These are phyloP conservation scores for Beroe forskalii DNA, from an alignment of 37 sponge, comb jelly and placozoan genomes.

Conservation along the genomic window DNA sequence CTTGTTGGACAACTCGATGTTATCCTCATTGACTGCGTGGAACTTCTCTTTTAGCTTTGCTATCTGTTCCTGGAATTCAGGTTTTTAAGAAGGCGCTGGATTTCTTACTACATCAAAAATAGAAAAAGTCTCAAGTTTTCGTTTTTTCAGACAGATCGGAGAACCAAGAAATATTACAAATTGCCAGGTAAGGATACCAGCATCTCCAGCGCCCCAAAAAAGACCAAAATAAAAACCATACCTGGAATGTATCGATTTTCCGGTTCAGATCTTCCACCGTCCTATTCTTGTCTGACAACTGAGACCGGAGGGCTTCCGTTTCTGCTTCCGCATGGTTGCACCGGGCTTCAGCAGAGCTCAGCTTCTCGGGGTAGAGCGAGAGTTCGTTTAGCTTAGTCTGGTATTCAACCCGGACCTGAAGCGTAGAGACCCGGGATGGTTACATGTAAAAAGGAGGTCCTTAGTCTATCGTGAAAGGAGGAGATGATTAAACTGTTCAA, in stretches of 20 bases:
- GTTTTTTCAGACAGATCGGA: too few relatives aligned
- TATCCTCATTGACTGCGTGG: slow-evolving; percentile 47
- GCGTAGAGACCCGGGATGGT: too few relatives aligned
- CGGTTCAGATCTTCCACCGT: slow-evolving; percentile 27
- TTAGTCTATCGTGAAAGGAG: too few relatives aligned
- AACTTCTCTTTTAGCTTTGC: slow-evolving; percentile 34
- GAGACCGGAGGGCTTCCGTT: not conserved
- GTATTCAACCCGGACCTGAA: slow-evolving; percentile 50
- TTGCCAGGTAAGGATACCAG: too few relatives aligned
- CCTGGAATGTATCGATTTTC: slow-evolving; percentile 51
- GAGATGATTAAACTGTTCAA: too few relatives aligned
- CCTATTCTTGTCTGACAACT: slow-evolving; percentile 22
- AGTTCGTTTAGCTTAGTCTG: slow-evolving; percentile 26
- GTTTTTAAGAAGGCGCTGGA: too few relatives aligned
- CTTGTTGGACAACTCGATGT: slow-evolving; percentile 57
- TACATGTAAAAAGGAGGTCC: too few relatives aligned
- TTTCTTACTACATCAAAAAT: too few relatives aligned
- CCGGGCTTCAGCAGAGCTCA: slow-evolving; percentile 51
- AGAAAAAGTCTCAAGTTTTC: too few relatives aligned
- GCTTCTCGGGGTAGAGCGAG: slow-evolving; percentile 28
- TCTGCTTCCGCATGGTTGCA: not conserved
- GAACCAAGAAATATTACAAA: too few relatives aligned
- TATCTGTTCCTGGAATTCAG: slow-evolving; percentile 64
- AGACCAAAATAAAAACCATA: too few relatives aligned
- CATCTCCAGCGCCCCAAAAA: too few relatives aligned